Percentiles rank a stretch among this genome's conserved stretches.
Conservation (phyloP, 2,113 vertebrate species). For the Carassius gibelio region DNA sequence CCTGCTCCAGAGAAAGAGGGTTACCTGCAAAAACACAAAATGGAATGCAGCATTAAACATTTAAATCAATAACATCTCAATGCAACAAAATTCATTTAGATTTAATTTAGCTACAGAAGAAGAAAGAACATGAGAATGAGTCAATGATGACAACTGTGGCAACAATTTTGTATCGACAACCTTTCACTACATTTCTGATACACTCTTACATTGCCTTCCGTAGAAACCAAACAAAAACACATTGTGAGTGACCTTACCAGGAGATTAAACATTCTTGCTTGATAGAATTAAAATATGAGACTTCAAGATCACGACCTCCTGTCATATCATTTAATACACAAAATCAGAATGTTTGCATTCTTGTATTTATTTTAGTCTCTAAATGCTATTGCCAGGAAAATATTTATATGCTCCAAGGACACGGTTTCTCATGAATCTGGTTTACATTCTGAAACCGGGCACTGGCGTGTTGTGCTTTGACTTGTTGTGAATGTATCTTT, state of each 20-base stretch:
- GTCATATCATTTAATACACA: neutral
- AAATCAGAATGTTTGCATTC: slow-evolving; percentile 14
- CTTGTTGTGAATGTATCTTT: neutral
- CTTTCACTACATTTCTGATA: neutral
- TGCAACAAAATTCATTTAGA: neutral
- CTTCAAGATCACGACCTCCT: neutral
- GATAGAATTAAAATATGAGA: neutral
- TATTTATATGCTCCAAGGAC: neutral
- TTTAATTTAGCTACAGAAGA: neutral
- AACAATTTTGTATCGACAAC: neutral
- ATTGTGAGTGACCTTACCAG: neutral
- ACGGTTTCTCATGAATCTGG: slow-evolving; percentile 6
- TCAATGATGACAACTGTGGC: neutral
- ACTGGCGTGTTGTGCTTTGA: slow-evolving; percentile 20
- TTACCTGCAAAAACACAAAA: slow-evolving; percentile 68
- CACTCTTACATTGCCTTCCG: neutral
- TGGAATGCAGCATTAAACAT: too few relatives aligned
- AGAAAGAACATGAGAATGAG: too few relatives aligned
- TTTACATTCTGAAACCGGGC: slow-evolving; percentile 49
- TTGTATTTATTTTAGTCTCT: neutral
- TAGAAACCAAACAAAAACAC: slow-evolving; percentile 23
- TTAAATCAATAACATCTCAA: too few relatives aligned
- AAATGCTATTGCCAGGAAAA: neutral
- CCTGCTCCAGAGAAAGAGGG: slow-evolving; percentile 85
- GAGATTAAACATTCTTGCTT: neutral